Evolutionary conservation across 2,113 vertebrate species (phyloP).

Genomic region (Synchiropus splendidus): DNA sequence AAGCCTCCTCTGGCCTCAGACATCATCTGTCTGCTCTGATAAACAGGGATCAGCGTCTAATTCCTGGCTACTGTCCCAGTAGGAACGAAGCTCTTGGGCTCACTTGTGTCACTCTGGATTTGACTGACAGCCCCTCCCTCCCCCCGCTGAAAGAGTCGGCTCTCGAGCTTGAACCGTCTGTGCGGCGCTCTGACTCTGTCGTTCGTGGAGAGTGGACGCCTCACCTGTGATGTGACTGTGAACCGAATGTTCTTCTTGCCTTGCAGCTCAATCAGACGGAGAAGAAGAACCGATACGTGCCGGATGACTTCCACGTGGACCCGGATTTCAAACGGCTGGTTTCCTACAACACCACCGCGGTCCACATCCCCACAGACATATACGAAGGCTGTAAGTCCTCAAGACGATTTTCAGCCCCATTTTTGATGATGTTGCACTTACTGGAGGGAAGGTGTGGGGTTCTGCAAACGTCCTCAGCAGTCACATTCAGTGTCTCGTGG

Average conservation of each 20-base stretch:
- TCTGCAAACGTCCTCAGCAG: no score
- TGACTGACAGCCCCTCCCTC: slow-evolving; percentile 26
- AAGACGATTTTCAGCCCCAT: no score
- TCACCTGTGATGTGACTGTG: not conserved
- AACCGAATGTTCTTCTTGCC: not conserved
- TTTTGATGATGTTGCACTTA: no score
- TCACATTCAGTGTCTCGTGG: no score
- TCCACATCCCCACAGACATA: slow-evolving; percentile 10
- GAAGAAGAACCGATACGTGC: slow-evolving; percentile 8
- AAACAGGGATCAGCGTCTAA: slow-evolving; percentile 29
- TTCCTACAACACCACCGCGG: slow-evolving; percentile 9
- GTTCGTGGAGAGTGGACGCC: no score
- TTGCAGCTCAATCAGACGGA: slow-evolving; percentile 7
- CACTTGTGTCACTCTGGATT: slow-evolving; percentile 37
- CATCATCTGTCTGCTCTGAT: slow-evolving; percentile 45
- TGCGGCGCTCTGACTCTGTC: not conserved
- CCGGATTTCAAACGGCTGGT: slow-evolving; percentile 3
- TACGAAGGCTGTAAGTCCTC: slow-evolving; percentile 9
- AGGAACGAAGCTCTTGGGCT: slow-evolving; percentile 26
- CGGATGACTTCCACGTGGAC: slow-evolving; percentile 8
- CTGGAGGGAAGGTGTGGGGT: no score
- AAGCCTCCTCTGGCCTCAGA: slow-evolving; percentile 26
- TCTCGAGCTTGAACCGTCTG: not conserved
- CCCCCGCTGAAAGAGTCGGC: no score
- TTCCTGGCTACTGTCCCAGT: slow-evolving; percentile 25